Conservation (phyloP, 2,888 invertebrate genomes). For the Lydus trimaculatus region DNA sequence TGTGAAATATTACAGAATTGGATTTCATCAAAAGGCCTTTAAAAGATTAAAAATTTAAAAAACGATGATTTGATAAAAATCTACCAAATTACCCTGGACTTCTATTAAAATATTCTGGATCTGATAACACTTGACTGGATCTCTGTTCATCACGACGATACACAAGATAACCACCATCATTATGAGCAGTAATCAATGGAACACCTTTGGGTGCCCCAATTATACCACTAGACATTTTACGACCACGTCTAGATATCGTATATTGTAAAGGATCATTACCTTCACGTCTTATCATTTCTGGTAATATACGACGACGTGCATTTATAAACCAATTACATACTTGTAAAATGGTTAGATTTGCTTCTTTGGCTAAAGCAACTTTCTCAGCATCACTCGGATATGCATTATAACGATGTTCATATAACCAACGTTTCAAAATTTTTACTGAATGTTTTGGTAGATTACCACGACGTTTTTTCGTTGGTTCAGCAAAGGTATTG, state of each 20-base stretch:
- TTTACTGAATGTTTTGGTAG: constrained; percentile 92
- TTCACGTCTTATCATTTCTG: constrained; percentile 92
- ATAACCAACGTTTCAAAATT: constrained; percentile 90
- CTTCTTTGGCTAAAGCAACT: constrained; percentile 82
- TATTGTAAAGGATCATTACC: constrained; percentile 92
- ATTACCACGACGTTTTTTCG: constrained; percentile 87
- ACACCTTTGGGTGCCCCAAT: constrained; percentile 8
- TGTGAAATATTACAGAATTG: constrained; percentile 63
- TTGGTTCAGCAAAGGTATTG: constrained; percentile 57
- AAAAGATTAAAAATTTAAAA: background rate
- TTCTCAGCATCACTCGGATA: constrained; percentile 96
- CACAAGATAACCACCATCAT: constrained; percentile 55
- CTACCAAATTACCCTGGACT: background rate
- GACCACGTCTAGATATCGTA: constrained; percentile 89
- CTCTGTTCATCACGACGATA: constrained; percentile 74
- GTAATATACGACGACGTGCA: constrained; percentile 88
- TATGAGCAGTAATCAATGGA: background rate
- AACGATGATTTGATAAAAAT: background rate
- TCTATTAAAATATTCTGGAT: constrained; percentile 21
- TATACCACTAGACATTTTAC: constrained; percentile 63
- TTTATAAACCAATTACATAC: constrained; percentile 98
- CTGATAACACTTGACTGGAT: constrained; percentile 75
- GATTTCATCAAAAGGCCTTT: constrained; percentile 28
- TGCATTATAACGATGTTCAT: constrained; percentile 93
- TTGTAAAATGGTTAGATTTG: constrained; percentile 87